These are phyloP conservation scores for Choreutis nemorana DNA, from an alignment of 2,888 invertebrate genomes.

Conservation along the genomic window DNA sequence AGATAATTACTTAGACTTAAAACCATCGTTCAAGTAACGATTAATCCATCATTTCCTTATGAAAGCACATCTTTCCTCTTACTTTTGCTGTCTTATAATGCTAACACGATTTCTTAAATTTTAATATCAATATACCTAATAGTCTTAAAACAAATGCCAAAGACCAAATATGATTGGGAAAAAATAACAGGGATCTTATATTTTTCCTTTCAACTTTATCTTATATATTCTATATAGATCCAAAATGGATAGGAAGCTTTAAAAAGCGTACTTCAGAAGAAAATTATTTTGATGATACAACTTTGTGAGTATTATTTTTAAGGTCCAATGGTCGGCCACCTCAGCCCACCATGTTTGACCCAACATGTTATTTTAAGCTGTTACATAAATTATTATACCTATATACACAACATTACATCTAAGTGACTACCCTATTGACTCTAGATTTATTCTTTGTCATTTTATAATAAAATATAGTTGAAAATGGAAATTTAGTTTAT, in stretches of 20 bases:
- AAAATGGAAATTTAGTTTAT: constrained; percentile 34
- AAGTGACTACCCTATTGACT: constrained; percentile 66
- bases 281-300: constrained; percentile 44
- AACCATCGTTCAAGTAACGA: constrained; percentile 43
- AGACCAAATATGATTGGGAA: constrained; percentile 59
- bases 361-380: constrained; percentile 12
- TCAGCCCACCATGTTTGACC: no score
- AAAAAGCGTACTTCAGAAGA: constrained; percentile 35
- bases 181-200: constrained; percentile 55
- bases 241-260: constrained; percentile 34
- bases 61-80: constrained; percentile 24
- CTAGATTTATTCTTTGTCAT: constrained; percentile 77
- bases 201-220: constrained; percentile 43
- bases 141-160: constrained; percentile 52
- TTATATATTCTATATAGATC: constrained; percentile 14
- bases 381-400: constrained; percentile 44
- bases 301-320: no score
- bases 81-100: constrained; percentile 14
- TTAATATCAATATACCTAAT: constrained; percentile 37
- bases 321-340: no score
- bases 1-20: constrained; percentile 59
- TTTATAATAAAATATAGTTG: constrained; percentile 73
- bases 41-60: constrained; percentile 21
- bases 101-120: constrained; percentile 32
- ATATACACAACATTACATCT: constrained; percentile 52